phyloP scores from a whole-genome alignment of 2,113 vertebrate genomes.

The Plotosus lineatus region DNA sequence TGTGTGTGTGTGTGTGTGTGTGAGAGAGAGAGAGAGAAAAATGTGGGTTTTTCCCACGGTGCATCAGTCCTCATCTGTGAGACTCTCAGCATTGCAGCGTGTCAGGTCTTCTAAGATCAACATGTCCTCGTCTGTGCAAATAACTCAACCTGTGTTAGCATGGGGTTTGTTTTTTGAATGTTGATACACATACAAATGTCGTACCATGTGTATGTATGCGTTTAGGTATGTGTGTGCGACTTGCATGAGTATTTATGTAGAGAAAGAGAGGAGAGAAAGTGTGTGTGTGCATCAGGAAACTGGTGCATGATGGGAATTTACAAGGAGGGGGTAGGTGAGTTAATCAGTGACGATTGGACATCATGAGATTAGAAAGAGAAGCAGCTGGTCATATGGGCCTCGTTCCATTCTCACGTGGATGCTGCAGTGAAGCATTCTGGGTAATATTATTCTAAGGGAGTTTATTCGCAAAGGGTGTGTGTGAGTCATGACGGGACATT shows the following conservation, averaged over 20 bases:
- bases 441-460: slow-evolving; percentile 45
- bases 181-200: slow-evolving; percentile 51
- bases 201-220: slow-evolving; percentile 40
- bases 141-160: slow-evolving; percentile 73
- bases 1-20: too few relatives aligned
- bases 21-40: too few relatives aligned
- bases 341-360: slow-evolving; percentile 3
- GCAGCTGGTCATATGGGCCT: slow-evolving; percentile 8
- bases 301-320: neutral
- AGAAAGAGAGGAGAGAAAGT: too few relatives aligned
- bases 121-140: slow-evolving; percentile 71
- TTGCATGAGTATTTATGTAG: slow-evolving; percentile 24
- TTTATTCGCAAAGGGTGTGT: slow-evolving; percentile 52
- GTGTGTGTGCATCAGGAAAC: slow-evolving; percentile 19
- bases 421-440: slow-evolving; percentile 46
- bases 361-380: neutral
- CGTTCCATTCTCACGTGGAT: slow-evolving; percentile 57
- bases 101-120: slow-evolving; percentile 70
- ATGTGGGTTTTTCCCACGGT: slow-evolving; percentile 64
- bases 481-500: slow-evolving; percentile 55
- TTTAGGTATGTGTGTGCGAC: slow-evolving; percentile 14
- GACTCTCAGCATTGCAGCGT: slow-evolving; percentile 68
- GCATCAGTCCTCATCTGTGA: slow-evolving; percentile 68
- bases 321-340: neutral
- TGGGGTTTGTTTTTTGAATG: slow-evolving; percentile 62